phyloP scores from a whole-genome alignment of 1,140 invertebrate genomes.

The Proctacanthus coquilletti region DNA sequence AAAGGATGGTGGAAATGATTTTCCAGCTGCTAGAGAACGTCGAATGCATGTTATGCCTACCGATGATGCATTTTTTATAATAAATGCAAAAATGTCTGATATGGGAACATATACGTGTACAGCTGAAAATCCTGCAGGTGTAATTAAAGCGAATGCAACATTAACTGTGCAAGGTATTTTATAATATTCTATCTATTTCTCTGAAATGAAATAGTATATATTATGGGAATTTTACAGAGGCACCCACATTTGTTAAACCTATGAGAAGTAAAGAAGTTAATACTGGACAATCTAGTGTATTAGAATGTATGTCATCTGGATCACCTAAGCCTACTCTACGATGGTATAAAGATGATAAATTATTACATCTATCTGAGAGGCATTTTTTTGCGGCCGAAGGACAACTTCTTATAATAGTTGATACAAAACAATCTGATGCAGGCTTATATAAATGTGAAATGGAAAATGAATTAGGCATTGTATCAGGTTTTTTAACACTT shows the following conservation, averaged over 20 bases:
- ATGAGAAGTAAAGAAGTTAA: constrained; percentile 62
- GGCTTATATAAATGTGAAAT: constrained; percentile 82
- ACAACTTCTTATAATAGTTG: constrained; percentile 75
- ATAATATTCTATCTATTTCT: constrained; percentile 3
- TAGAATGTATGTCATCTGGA: constrained; percentile 76
- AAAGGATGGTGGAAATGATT: constrained; percentile 89
- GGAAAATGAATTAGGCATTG: constrained; percentile 64
- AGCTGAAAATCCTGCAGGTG: constrained; percentile 77
- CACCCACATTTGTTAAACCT: constrained; percentile 67
- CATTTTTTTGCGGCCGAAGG: constrained; percentile 73
- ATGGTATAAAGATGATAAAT: constrained; percentile 75
- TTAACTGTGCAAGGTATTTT: constrained; percentile 61
- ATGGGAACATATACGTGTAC: constrained; percentile 88
- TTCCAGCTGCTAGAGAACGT: constrained; percentile 84
- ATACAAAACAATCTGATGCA: constrained; percentile 56
- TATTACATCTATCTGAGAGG: constrained; percentile 51
- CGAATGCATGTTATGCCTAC: constrained; percentile 82
- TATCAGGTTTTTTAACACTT: constrained; percentile 35
- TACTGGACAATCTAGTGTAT: constrained; percentile 61
- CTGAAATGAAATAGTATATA: background rate
- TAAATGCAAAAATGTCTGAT: constrained; percentile 74
- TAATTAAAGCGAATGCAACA: constrained; percentile 74
- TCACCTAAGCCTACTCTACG: constrained; percentile 72
- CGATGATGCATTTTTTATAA: constrained; percentile 85
- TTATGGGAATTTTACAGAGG: constrained; percentile 40